A percentile compares a stretch with the other conserved stretches of the same genome.
Evolutionary conservation across 2,113 vertebrate species (phyloP).

Genomic region (Aldabrachelys gigantea): DNA sequence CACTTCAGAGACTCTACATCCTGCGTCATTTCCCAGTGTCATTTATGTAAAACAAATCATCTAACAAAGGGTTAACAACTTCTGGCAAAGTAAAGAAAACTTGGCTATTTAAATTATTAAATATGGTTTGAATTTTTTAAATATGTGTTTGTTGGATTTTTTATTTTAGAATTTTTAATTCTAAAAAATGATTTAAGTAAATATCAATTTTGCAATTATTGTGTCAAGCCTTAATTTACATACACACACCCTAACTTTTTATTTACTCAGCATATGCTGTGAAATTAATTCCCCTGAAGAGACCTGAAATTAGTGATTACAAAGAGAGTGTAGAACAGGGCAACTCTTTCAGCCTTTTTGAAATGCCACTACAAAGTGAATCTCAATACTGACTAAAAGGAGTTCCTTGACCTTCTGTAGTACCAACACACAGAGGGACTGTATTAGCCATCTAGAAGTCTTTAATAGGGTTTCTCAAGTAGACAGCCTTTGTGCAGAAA

Average conservation of each 20-base stretch:
- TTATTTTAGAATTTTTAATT: constrained; percentile 33
- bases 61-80: not conserved
- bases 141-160: not conserved
- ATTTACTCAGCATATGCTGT: constrained; percentile 10
- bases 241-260: constrained; percentile 6
- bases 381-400: constrained; percentile 59
- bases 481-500: constrained; percentile 64
- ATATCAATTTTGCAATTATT: constrained; percentile 49
- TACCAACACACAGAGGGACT: constrained; percentile 51
- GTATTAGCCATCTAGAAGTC: constrained; percentile 42
- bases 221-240: constrained; percentile 24
- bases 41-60: not conserved
- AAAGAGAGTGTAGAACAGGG: not conserved
- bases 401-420: constrained; percentile 65
- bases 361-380: constrained; percentile 38
- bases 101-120: not conserved
- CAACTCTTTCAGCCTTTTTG: constrained; percentile 14
- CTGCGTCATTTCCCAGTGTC: not conserved
- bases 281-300: constrained; percentile 35
- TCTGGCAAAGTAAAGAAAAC: not conserved
- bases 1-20: not conserved
- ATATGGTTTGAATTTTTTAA: not conserved
- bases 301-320: constrained; percentile 47
- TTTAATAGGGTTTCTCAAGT: constrained; percentile 61
- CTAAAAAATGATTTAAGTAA: not conserved